Conservation (phyloP, 2,797 vertebrate genomes). For the Cryptoprocta ferox region DNA sequence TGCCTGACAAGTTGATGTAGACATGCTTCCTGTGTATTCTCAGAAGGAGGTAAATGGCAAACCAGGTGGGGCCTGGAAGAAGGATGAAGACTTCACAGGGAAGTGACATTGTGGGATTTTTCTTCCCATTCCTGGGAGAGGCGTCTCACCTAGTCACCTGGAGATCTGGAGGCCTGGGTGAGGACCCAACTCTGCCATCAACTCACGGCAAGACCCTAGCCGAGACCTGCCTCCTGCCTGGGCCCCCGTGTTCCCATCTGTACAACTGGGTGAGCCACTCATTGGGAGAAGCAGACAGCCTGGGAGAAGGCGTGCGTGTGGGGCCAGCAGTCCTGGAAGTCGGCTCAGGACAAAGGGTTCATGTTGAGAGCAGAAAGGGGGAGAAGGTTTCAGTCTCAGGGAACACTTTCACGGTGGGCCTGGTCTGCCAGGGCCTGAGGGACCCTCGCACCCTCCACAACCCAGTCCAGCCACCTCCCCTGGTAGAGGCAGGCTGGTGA, state of each 20-base stretch:
- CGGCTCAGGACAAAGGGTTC: neutral
- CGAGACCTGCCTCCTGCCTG: neutral
- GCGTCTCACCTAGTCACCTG: neutral
- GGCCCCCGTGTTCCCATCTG: neutral
- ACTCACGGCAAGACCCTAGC: neutral
- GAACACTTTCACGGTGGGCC: neutral
- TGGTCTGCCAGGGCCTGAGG: neutral
- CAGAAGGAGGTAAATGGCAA: neutral
- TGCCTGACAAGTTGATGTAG: neutral
- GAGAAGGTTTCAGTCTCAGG: neutral
- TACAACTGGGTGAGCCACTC: neutral
- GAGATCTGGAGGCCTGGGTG: neutral
- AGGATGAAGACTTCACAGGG: neutral
- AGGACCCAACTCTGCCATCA: neutral
- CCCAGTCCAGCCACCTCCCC: neutral
- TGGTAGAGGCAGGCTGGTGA: neutral
- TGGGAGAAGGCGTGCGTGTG: neutral
- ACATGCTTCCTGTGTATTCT: neutral
- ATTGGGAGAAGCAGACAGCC: neutral
- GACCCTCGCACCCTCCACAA: neutral
- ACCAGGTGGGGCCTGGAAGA: accelerated
- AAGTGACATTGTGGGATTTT: neutral
- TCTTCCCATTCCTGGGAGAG: neutral
- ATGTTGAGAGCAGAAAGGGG: neutral
- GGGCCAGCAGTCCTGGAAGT: neutral